Conservation (phyloP, 2,113 vertebrate species). For the Phylloscopus trochiloides region DNA sequence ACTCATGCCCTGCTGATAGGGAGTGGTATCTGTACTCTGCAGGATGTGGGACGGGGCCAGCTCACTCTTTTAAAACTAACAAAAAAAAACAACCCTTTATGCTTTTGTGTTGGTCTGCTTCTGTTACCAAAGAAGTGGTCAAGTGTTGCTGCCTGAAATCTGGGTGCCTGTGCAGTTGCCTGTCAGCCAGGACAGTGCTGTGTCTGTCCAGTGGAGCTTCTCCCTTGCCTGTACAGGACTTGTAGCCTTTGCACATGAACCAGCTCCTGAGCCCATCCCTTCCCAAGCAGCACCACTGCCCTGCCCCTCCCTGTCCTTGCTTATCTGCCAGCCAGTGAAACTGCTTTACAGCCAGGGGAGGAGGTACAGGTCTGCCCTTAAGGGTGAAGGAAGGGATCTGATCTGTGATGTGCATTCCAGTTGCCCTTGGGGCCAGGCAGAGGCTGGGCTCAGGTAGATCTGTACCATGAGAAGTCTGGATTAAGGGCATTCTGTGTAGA, state of each 20-base stretch:
- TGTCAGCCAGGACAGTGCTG: not conserved
- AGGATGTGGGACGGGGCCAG: too few relatives aligned
- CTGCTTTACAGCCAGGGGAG: not conserved
- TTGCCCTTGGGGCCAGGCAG: not conserved
- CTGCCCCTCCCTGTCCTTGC: not conserved
- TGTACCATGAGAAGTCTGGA: not conserved
- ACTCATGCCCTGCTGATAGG: not conserved
- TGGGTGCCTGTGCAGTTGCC: not conserved
- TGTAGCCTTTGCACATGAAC: too few relatives aligned
- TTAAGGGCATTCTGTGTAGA: not conserved
- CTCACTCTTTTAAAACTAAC: not conserved
- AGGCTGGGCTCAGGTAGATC: not conserved
- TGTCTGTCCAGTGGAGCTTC: not conserved
- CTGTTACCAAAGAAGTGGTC: not conserved
- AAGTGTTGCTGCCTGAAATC: not conserved
- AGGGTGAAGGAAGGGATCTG: fast-evolving
- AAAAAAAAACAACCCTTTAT: not conserved
- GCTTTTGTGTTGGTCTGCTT: not conserved
- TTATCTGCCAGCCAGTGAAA: not conserved
- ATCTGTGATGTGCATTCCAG: too few relatives aligned
- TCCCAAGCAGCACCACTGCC: not conserved
- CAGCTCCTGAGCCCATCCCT: too few relatives aligned
- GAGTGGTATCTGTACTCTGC: not conserved
- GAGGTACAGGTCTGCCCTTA: not conserved
- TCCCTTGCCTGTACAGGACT: not conserved